Conservation (phyloP, 2,797 vertebrate species). For the Pipistrellus pipistrellus region DNA sequence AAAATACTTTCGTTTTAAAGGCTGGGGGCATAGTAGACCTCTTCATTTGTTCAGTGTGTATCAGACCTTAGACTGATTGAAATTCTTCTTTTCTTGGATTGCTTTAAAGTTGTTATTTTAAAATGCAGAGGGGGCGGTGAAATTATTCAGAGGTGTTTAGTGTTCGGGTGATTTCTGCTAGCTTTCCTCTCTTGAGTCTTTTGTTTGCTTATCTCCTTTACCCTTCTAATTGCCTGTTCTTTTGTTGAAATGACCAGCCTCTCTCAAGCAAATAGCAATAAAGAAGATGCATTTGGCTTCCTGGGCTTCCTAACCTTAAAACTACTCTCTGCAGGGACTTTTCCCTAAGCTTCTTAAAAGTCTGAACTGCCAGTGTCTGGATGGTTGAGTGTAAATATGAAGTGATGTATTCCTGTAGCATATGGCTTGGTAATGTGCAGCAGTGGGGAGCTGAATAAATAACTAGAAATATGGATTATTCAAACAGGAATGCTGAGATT, state of each 20-base stretch:
- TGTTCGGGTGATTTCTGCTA: slow-evolving; percentile 48
- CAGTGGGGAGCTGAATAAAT: slow-evolving; percentile 86
- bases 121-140: slow-evolving; percentile 1
- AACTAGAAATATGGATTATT: slow-evolving; percentile 84
- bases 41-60: background rate
- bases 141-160: slow-evolving; percentile 36
- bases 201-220: slow-evolving; percentile 58
- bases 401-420: slow-evolving; percentile 76
- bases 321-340: slow-evolving; percentile 15
- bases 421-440: slow-evolving; percentile 72
- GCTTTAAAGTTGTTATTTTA: slow-evolving; percentile 60
- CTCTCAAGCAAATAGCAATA: slow-evolving; percentile 54
- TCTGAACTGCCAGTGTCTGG: slow-evolving; percentile 54
- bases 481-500: slow-evolving; percentile 81
- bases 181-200: slow-evolving; percentile 54
- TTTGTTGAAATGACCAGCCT: slow-evolving; percentile 48
- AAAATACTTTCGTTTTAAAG: slow-evolving; percentile 47
- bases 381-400: slow-evolving; percentile 65
- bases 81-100: slow-evolving; percentile 62
- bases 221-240: slow-evolving; percentile 58
- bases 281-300: slow-evolving; percentile 68
- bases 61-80: slow-evolving; percentile 50
- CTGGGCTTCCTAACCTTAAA: slow-evolving; percentile 67
- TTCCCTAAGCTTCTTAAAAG: slow-evolving; percentile 59
- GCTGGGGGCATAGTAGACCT: background rate